phyloP scores from a whole-genome alignment of 1,140 invertebrate genomes.

The Drosophila malerkotliana region DNA sequence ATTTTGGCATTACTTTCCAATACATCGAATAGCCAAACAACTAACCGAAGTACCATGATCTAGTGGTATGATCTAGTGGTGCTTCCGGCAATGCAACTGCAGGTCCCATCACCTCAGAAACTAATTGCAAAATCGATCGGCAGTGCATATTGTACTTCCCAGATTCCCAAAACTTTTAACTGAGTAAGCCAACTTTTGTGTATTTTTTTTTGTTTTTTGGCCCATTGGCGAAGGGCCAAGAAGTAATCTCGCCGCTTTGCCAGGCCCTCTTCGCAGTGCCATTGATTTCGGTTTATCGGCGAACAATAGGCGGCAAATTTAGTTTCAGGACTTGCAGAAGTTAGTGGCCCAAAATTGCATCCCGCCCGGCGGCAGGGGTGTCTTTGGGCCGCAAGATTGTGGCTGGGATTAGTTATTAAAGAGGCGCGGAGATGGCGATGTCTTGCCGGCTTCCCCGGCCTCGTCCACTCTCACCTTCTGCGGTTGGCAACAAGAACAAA shows the following conservation, averaged over 20 bases:
- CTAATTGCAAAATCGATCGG: constrained; percentile 22
- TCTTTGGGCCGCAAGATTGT: constrained; percentile 15
- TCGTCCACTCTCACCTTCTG: constrained; percentile 15
- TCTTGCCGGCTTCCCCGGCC: constrained; percentile 1
- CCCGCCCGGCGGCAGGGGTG: neutral
- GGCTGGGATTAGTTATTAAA: constrained; percentile 72
- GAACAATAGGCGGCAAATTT: constrained; percentile 67
- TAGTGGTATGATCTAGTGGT: neutral
- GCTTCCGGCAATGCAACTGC: neutral
- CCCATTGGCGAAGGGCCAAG: constrained; percentile 36
- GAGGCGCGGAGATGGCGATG: constrained; percentile 31
- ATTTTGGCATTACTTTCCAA: too few species aligned
- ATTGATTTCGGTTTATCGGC: constrained; percentile 57
- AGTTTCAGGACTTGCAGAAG: constrained; percentile 38
- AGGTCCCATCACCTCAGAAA: neutral
- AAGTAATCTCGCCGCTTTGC: constrained; percentile 10
- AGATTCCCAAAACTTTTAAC: neutral
- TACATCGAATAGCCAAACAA: too few species aligned
- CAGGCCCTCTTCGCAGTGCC: constrained; percentile 20
- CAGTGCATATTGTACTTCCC: neutral
- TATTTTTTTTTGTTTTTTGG: neutral
- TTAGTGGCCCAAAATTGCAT: constrained; percentile 35
- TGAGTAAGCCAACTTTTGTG: neutral
- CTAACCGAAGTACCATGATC: too few species aligned
- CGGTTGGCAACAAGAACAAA: constrained; percentile 9